Conservation (phyloP, 2,888 invertebrate genomes). For the Cerastoderma edule region DNA sequence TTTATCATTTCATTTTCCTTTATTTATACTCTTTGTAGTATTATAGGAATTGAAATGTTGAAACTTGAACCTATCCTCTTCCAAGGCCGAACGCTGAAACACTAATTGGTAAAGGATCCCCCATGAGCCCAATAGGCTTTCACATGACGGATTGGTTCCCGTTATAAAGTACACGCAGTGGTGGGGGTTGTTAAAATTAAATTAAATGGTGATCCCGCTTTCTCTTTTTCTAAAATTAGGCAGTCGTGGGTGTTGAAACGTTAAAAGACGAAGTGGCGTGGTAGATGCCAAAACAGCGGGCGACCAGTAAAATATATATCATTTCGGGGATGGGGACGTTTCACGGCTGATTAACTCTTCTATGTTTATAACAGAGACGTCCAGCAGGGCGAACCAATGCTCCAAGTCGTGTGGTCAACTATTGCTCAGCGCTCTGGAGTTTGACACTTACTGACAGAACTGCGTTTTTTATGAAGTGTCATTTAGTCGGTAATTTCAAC, state of each 20-base stretch:
- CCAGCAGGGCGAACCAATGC: neutral
- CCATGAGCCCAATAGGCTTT: no score
- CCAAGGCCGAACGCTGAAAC: no score
- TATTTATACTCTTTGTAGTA: no score
- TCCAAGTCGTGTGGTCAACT: neutral
- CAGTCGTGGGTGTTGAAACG: constrained; percentile 24
- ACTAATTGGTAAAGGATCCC: no score
- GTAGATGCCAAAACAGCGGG: constrained; percentile 13
- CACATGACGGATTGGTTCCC: no score
- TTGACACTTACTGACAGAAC: constrained; percentile 20
- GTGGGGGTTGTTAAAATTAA: no score
- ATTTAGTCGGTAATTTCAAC: constrained; percentile 20
- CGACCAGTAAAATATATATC: constrained; percentile 14
- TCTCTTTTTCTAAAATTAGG: no score
- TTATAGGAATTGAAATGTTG: no score
- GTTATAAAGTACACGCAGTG: no score
- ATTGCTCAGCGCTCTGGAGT: neutral
- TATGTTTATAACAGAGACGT: constrained; percentile 11
- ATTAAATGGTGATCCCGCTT: no score
- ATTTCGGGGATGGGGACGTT: constrained; percentile 7
- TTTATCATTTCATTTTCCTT: no score
- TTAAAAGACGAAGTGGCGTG: neutral
- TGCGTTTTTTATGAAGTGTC: constrained; percentile 26
- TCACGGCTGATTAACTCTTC: constrained; percentile 17
- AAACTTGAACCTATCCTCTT: no score